Evolutionary conservation across 2,888 invertebrate species (phyloP).

Genomic region (Drosophila borealis): DNA sequence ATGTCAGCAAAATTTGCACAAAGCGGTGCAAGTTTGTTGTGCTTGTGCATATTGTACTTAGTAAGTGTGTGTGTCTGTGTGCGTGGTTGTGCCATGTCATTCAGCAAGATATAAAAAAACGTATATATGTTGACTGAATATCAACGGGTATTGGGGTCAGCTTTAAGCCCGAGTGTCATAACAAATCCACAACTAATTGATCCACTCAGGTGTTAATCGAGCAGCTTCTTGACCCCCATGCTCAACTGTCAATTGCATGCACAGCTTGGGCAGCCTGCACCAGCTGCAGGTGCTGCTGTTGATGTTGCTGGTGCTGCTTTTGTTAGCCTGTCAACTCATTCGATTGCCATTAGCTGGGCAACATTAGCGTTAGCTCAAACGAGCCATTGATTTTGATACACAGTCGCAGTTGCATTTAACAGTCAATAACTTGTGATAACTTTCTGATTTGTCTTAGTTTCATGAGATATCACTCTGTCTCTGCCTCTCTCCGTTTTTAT

Average conservation of each 20-base stretch:
- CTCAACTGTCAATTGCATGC: conserved; percentile 33
- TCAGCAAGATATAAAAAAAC: conserved; percentile 1
- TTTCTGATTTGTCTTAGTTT: conserved; percentile 26
- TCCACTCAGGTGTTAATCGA: conserved; percentile 39
- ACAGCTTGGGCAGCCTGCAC: not conserved
- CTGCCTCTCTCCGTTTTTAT: not conserved
- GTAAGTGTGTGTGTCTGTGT: conserved; percentile 4
- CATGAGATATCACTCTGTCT: not conserved
- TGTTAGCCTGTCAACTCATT: conserved; percentile 16
- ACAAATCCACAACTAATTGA: conserved; percentile 36
- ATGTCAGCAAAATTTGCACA: conserved; percentile 43
- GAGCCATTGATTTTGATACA: conserved; percentile 40
- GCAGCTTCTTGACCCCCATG: conserved; percentile 26
- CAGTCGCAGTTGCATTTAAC: conserved; percentile 18
- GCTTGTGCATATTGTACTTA: conserved; percentile 10
- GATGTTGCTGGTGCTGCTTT: not conserved
- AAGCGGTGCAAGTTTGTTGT: conserved; percentile 22
- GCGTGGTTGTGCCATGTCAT: conserved; percentile 2
- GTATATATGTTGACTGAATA: not conserved
- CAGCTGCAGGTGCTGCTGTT: not conserved
- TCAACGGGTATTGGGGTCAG: conserved; percentile 6
- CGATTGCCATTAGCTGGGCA: conserved; percentile 28
- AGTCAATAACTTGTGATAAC: conserved; percentile 35
- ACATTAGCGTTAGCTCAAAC: conserved; percentile 32
- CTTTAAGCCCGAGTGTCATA: not conserved